phyloP scores from a whole-genome alignment of 2,113 vertebrate genomes.

The Thryonomys swinderianus region DNA sequence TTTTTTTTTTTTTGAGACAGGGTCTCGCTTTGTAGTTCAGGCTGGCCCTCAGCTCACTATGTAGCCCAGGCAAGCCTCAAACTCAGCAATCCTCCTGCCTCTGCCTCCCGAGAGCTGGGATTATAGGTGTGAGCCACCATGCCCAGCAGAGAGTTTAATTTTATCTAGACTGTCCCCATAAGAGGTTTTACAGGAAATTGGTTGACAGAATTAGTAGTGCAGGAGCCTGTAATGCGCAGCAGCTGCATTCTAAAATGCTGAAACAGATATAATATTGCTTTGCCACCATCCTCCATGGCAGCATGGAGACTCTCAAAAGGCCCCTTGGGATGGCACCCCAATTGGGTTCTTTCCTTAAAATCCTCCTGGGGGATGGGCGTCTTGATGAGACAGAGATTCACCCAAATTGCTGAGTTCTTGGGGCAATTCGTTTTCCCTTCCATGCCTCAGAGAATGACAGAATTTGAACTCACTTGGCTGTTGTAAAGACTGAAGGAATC shows the following conservation, averaged over 20 bases:
- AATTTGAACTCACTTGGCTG: not conserved
- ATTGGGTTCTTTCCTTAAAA: not conserved
- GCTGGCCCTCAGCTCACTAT: too few relatives aligned
- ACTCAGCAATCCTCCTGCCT: too few relatives aligned
- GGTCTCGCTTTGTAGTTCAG: too few relatives aligned
- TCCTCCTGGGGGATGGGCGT: not conserved
- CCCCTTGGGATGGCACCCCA: not conserved
- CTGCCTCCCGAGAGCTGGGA: too few relatives aligned
- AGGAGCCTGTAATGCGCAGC: not conserved
- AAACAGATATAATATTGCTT: not conserved
- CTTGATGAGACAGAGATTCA: not conserved
- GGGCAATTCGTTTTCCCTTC: not conserved
- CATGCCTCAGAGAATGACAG: not conserved
- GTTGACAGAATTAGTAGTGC: constrained; percentile 50
- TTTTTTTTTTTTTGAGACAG: too few relatives aligned
- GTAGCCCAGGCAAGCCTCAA: too few relatives aligned
- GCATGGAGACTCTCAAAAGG: not conserved
- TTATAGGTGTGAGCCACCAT: too few relatives aligned
- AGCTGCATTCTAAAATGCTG: not conserved
- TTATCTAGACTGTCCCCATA: constrained; percentile 39
- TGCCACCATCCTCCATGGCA: not conserved
- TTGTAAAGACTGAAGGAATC: not conserved
- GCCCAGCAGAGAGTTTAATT: too few relatives aligned
- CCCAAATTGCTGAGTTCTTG: not conserved
- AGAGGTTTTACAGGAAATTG: constrained; percentile 46